phyloP scores from a whole-genome alignment of 23 tunicate genomes.

The Botrylloides violaceus region DNA sequence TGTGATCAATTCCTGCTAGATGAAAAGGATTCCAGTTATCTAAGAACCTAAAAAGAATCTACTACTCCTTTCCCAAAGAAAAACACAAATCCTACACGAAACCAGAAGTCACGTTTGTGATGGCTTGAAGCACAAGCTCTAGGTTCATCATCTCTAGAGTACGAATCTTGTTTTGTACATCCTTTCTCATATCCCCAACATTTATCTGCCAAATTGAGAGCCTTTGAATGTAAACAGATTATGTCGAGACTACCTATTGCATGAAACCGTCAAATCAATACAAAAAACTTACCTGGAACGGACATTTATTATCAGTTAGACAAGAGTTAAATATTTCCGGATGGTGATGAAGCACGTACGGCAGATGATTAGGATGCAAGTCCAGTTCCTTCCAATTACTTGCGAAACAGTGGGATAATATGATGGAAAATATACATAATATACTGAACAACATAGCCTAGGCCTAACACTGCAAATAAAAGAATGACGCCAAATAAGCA shows the following conservation, averaged over 20 bases:
- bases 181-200: constrained; percentile 90
- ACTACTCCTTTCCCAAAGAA: too few species aligned
- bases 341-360: constrained; percentile 45
- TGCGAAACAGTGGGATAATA: too few species aligned
- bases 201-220: background rate
- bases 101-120: constrained; percentile 32
- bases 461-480: too few species aligned
- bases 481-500: too few species aligned
- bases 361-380: constrained; percentile 39
- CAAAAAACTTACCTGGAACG: constrained; percentile 36
- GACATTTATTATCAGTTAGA: constrained; percentile 34
- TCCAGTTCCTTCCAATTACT: background rate
- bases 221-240: background rate
- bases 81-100: too few species aligned
- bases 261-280: background rate
- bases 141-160: constrained; percentile 22
- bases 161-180: constrained; percentile 25
- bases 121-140: constrained; percentile 32
- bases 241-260: background rate
- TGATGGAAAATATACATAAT: too few species aligned
- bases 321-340: constrained; percentile 30
- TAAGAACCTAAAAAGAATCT: too few species aligned
- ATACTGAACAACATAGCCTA: too few species aligned
- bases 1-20: too few species aligned
- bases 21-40: too few species aligned